Conservation (phyloP, 2,113 vertebrate genomes). For the Tragulus kanchil region DNA sequence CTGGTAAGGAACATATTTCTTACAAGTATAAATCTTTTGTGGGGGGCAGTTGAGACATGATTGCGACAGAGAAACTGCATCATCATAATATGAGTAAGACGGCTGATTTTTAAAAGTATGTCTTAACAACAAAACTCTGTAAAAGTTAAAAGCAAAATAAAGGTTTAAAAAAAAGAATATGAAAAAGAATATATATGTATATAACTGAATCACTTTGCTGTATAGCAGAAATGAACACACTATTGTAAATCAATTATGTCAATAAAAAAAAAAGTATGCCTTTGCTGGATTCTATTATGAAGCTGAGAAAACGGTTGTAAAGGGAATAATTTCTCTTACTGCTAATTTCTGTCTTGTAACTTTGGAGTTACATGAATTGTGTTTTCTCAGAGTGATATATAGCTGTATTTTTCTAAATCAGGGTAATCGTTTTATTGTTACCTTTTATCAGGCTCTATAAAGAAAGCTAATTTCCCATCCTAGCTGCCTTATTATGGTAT, state of each 20-base stretch:
- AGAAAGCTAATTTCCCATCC: slow-evolving; percentile 56
- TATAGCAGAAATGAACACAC: no score
- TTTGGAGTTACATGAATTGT: slow-evolving; percentile 30
- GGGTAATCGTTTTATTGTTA: slow-evolving; percentile 16
- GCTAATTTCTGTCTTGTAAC: slow-evolving; percentile 63
- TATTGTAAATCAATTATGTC: no score
- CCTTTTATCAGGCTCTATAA: slow-evolving; percentile 60
- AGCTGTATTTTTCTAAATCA: slow-evolving; percentile 17
- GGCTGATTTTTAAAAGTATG: no score
- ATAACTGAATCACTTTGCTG: no score
- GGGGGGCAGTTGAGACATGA: background rate
- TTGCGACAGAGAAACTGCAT: slow-evolving; percentile 34
- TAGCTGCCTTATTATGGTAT: slow-evolving; percentile 9
- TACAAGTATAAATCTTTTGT: background rate
- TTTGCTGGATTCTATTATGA: slow-evolving; percentile 66
- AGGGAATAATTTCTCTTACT: slow-evolving; percentile 60
- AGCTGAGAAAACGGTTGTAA: slow-evolving; percentile 51
- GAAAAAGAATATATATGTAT: no score
- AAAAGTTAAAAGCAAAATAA: no score
- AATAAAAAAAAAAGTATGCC: background rate
- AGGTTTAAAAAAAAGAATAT: no score
- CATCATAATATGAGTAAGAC: no score
- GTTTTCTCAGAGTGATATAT: slow-evolving; percentile 26
- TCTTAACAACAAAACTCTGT: no score
- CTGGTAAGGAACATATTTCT: background rate